Evolutionary conservation across 2,888 invertebrate genomes (phyloP).

Genomic region (Atethmia centrago): DNA sequence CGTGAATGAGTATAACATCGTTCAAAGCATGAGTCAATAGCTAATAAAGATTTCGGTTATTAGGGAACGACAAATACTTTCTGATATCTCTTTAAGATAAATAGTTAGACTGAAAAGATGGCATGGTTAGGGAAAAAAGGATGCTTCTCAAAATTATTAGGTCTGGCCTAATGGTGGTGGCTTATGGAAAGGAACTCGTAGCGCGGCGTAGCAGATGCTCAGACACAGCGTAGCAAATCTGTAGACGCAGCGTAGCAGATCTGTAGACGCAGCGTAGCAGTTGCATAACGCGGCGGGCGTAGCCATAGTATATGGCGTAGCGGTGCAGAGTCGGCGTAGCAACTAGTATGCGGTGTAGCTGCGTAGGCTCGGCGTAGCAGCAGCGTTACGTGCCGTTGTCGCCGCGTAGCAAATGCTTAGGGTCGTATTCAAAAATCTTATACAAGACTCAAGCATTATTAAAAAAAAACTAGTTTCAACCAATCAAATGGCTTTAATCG

Average conservation of each 20-base stretch:
- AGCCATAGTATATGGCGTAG: no score
- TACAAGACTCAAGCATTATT: no score
- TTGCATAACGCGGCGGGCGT: background rate
- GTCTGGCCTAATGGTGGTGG: background rate
- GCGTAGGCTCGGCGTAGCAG: background rate
- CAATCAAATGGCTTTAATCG: no score
- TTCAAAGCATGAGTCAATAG: background rate
- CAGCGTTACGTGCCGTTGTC: background rate
- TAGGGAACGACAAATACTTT: background rate
- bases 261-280: background rate
- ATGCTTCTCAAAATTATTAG: no score
- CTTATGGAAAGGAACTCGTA: background rate
- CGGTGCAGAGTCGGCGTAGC: background rate
- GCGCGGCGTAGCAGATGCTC: background rate
- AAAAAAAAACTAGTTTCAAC: no score
- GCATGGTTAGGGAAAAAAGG: background rate
- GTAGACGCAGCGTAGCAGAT: background rate
- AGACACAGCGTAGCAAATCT: background rate
- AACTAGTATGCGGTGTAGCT: background rate
- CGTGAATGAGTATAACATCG: conserved; percentile 12
- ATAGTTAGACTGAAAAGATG: background rate
- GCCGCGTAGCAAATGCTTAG: background rate
- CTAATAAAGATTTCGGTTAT: background rate
- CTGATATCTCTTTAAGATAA: no score
- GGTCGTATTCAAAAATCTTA: no score